Base-by-base conservation (phyloP, 2,113 vertebrate species). In the Onychorhynchus coronatus region DNA sequence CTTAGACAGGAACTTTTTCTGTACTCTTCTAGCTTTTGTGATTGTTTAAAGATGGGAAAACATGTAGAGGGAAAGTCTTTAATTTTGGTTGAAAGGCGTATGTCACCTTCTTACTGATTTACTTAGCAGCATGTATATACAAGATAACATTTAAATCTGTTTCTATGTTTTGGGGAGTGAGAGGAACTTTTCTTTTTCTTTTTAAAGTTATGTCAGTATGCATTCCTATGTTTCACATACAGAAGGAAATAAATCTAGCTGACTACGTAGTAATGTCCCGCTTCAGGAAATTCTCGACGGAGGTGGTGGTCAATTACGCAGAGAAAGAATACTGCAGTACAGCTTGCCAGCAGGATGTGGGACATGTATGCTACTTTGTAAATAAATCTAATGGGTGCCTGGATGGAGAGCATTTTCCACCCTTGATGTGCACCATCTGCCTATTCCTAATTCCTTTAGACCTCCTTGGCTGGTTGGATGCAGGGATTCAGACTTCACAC, bases 121-220 rank as follows among this genome's bases (percentile, higher is more conserved):
- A 47, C 55, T 73, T 37, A 66, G 16, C 11, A 58, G 11, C 3
- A 33, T 19, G 6, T 61, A 37, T 75, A 49, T 19, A 14, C 5
- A 49, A 58, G 2, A 33, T 16, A 14, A 55, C 30, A 46, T 75
- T 82, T 33, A 55, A 44, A 1, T 3, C 2, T 44, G 25, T 24
- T n/a, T 62, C 6, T 44, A 1, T n/a, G n/a, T 39, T 68, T 44
- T 30, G 41, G 41, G 41, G 0, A 1, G 4, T 19, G 5, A 2
- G 4, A 12, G 11, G 4, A 7, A 8, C 41, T 53, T 22, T 59
- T 25, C 13, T 22, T 66, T 52, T 22, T 70, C 31, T 47, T 28
- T n/a, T 73, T n/a, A 2, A 49, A 35, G 7, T 35, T 74, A 3
- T 44, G 21, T 50, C 28, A 50, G 18, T n/a, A 28, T 50, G 3